Conservation (phyloP, 2,113 vertebrate genomes). For the Mesoclemmys tuberculata region DNA sequence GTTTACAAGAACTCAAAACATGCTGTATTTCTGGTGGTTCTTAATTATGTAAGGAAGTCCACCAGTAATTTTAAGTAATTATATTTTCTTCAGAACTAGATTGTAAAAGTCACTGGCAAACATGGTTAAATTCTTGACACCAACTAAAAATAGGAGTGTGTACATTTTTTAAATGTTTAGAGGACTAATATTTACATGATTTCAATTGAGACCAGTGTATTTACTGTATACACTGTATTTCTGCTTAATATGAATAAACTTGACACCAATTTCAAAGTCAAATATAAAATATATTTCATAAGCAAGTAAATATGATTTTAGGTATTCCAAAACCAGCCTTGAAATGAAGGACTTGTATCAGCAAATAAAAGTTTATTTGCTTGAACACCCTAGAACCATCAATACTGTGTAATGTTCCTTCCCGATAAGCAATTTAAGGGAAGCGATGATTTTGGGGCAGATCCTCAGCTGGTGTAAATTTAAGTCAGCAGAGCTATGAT, state of each 20-base stretch:
- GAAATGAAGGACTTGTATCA: not conserved
- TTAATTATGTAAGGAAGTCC: not conserved
- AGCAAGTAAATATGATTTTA: not conserved
- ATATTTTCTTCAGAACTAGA: not conserved
- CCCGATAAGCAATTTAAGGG: not conserved
- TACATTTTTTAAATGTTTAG: accelerated
- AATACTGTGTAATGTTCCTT: not conserved
- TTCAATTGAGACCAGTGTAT: not conserved
- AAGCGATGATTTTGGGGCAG: not conserved
- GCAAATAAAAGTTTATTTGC: not conserved
- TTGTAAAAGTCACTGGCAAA: not conserved
- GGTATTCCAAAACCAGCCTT: not conserved
- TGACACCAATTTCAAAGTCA: not conserved
- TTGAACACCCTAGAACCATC: not conserved
- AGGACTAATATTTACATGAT: not conserved
- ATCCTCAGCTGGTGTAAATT: not conserved
- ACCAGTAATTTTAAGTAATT: not conserved
- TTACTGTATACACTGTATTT: not conserved
- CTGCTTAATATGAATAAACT: not conserved
- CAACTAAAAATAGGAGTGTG: not conserved
- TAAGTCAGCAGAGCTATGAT: not conserved
- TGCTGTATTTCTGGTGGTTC: not conserved
- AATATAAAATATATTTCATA: not conserved
- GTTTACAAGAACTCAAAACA: not conserved
- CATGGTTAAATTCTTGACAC: not conserved